phyloP scores from a whole-genome alignment of 1,140 invertebrate genomes.

The Delia radicum region DNA sequence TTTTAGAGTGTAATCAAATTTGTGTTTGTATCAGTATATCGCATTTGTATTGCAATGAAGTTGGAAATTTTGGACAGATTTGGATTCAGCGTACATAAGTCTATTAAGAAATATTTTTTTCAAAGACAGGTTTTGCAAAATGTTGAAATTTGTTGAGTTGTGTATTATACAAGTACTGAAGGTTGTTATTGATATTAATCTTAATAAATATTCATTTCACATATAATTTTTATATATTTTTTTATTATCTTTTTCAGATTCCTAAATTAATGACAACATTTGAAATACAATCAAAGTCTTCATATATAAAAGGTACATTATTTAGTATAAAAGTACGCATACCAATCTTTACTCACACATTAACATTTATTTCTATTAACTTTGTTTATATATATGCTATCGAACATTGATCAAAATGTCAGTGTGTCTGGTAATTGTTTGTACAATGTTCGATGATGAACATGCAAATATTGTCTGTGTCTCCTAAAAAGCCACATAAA shows the following conservation, averaged over 20 bases:
- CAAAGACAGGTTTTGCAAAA: too few relatives aligned
- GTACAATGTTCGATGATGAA: background rate
- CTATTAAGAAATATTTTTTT: too few relatives aligned
- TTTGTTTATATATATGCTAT: background rate
- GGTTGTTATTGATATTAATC: background rate
- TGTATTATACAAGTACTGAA: too few relatives aligned
- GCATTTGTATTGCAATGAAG: too few relatives aligned
- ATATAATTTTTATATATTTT: background rate
- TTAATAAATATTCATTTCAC: background rate
- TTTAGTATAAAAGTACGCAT: too few relatives aligned
- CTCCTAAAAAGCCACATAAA: slow-evolving; percentile 9
- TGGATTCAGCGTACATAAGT: too few relatives aligned
- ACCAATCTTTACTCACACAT: background rate
- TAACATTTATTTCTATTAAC: background rate
- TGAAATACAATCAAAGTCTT: background rate
- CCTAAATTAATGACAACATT: background rate
- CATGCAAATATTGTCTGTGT: slow-evolving; percentile 5
- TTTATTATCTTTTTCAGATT: background rate
- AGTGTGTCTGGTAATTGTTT: background rate
- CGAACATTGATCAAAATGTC: slow-evolving; percentile 17
- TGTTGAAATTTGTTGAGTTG: too few relatives aligned
- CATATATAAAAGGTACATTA: too few relatives aligned
- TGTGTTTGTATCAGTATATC: too few relatives aligned
- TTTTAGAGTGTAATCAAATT: too few relatives aligned
- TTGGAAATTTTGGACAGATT: too few relatives aligned